phyloP scores from a whole-genome alignment of 92 coral and sea anemone genomes.

The Muricea muricata region DNA sequence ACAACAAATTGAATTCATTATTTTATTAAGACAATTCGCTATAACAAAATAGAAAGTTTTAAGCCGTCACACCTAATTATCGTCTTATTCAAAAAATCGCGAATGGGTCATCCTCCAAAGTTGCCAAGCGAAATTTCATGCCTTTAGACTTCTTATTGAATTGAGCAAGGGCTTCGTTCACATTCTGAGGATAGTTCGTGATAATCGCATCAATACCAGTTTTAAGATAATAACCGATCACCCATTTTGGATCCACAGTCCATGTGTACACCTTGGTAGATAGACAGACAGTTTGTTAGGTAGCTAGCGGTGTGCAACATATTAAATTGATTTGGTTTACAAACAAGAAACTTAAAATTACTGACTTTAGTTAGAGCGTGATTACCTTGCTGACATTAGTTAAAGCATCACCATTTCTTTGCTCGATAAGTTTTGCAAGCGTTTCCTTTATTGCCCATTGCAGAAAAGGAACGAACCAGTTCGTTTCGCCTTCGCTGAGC shows the following conservation, averaged over 20 bases:
- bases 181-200: slow-evolving; percentile 27
- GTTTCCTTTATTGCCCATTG: slow-evolving; percentile 1
- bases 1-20: too few relatives aligned
- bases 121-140: slow-evolving; percentile 38
- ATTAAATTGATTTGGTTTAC: too few relatives aligned
- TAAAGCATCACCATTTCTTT: slow-evolving; percentile 51
- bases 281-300: too few relatives aligned
- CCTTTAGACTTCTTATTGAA: not conserved
- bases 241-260: slow-evolving; percentile 23
- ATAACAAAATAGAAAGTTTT: too few relatives aligned
- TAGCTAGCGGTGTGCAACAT: too few relatives aligned
- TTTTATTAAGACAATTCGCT: too few relatives aligned
- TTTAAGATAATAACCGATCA: slow-evolving; percentile 19
- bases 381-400: too few relatives aligned
- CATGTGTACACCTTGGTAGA: slow-evolving; percentile 50
- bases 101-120: slow-evolving; percentile 54
- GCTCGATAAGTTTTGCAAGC: slow-evolving; percentile 9
- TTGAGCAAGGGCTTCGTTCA: slow-evolving; percentile 37
- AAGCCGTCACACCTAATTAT: too few relatives aligned
- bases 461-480: not conserved
- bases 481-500: slow-evolving; percentile 42
- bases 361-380: too few relatives aligned
- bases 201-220: slow-evolving; percentile 45
- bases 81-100: not conserved
- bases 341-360: too few relatives aligned